Evolutionary conservation across 2,113 vertebrate genomes (phyloP).

Genomic region (Saccopteryx bilineata): DNA sequence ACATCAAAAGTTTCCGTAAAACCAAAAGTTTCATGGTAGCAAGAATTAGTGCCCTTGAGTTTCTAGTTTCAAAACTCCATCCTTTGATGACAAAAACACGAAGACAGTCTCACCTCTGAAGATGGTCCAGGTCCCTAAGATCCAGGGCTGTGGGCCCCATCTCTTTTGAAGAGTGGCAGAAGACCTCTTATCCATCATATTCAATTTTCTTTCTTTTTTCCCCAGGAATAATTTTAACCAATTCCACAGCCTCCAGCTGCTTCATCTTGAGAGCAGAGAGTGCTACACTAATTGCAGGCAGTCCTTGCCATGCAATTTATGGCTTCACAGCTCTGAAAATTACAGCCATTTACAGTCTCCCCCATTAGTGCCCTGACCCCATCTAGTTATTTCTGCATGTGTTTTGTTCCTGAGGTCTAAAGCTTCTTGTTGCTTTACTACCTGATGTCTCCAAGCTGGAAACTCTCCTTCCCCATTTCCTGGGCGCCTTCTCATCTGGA

Average conservation of each 20-base stretch:
- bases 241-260: constrained; percentile 72
- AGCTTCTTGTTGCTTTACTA: constrained; percentile 65
- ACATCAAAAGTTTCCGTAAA: constrained; percentile 27
- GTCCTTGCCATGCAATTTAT: constrained; percentile 68
- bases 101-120: constrained; percentile 6
- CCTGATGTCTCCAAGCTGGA: constrained; percentile 53
- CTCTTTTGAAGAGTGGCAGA: constrained; percentile 12
- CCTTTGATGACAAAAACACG: background rate
- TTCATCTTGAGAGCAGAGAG: constrained; percentile 74
- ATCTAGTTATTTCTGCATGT: constrained; percentile 65
- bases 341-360: constrained; percentile 79
- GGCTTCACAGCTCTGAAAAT: constrained; percentile 81
- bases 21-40: background rate
- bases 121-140: background rate
- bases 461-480: constrained; percentile 42
- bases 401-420: constrained; percentile 68
- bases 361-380: constrained; percentile 83
- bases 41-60: background rate
- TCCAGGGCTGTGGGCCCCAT: background rate
- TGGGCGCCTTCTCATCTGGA: constrained; percentile 16
- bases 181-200: constrained; percentile 65
- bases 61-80: constrained; percentile 37
- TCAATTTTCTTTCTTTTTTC: constrained; percentile 72
- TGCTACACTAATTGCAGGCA: constrained; percentile 74
- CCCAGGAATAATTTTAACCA: constrained; percentile 76